These are phyloP conservation scores for Netta rufina DNA, from an alignment of 2,797 vertebrate species.

Conservation along the genomic window DNA sequence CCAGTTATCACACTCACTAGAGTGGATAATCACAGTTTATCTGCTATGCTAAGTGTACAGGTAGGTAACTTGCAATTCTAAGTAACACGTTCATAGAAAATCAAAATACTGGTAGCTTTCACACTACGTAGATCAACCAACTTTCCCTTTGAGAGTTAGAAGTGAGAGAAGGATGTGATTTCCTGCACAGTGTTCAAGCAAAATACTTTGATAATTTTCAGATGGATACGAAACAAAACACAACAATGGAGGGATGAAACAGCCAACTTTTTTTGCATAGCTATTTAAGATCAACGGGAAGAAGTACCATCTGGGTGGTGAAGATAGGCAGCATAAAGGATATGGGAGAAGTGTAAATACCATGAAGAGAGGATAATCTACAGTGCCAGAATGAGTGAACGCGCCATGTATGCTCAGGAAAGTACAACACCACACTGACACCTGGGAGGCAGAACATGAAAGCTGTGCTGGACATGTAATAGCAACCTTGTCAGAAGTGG, in stretches of 20 bases:
- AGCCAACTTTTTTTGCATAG: constrained; percentile 18
- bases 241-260: constrained; percentile 70
- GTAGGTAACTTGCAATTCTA: not conserved
- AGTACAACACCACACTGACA: constrained; percentile 74
- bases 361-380: constrained; percentile 50
- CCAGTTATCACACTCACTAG: not conserved
- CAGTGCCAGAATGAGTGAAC: constrained; percentile 62
- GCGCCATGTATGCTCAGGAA: constrained; percentile 56
- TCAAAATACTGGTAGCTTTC: not conserved
- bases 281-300: constrained; percentile 33
- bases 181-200: constrained; percentile 3
- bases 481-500: constrained; percentile 88
- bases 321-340: constrained; percentile 49
- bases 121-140: not conserved
- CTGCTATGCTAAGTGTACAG: not conserved
- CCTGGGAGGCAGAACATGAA: constrained; percentile 68
- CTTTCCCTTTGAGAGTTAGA: not conserved
- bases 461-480: constrained; percentile 72
- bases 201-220: constrained; percentile 9
- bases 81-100: not conserved
- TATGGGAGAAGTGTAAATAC: constrained; percentile 51
- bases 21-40: not conserved
- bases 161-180: not conserved
- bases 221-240: constrained; percentile 71
- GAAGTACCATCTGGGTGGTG: constrained; percentile 44